Conservation (phyloP, 2,113 vertebrate species). For the Lipophrys pholis region DNA sequence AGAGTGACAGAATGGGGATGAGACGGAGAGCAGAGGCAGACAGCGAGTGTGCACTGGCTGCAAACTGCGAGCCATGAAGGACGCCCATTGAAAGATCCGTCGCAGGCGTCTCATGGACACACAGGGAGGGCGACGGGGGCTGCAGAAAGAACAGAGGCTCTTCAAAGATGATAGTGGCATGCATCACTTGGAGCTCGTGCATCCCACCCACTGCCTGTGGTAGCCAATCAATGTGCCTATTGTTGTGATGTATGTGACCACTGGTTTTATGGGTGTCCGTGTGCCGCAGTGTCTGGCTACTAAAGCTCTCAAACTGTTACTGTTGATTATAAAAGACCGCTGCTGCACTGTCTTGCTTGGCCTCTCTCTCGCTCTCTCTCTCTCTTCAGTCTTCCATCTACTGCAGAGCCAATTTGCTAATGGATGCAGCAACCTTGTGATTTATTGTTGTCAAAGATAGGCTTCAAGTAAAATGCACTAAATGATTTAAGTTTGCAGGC, state of each 20-base stretch:
- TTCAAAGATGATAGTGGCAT: constrained; percentile 64
- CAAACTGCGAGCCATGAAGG: constrained; percentile 69
- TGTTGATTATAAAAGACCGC: constrained; percentile 70
- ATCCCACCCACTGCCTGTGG: constrained; percentile 56
- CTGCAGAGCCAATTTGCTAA: constrained; percentile 82
- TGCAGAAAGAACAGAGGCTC: constrained; percentile 46
- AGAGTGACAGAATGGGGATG: constrained; percentile 73
- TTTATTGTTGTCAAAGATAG: constrained; percentile 81
- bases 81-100: constrained; percentile 63
- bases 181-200: constrained; percentile 56
- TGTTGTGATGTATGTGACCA: constrained; percentile 59
- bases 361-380: constrained; percentile 43
- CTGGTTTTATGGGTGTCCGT: constrained; percentile 59
- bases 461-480: constrained; percentile 75
- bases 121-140: constrained; percentile 27
- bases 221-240: constrained; percentile 64
- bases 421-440: constrained; percentile 82
- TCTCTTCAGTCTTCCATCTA: constrained; percentile 60
- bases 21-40: constrained; percentile 57
- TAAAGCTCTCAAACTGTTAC: constrained; percentile 60
- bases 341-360: constrained; percentile 46
- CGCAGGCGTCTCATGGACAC: constrained; percentile 53
- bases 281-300: constrained; percentile 71
- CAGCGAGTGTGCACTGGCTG: constrained; percentile 49
- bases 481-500: constrained; percentile 78